Evolutionary conservation across 1,140 invertebrate genomes (phyloP).

Genomic region (Drosophila rhopaloa): DNA sequence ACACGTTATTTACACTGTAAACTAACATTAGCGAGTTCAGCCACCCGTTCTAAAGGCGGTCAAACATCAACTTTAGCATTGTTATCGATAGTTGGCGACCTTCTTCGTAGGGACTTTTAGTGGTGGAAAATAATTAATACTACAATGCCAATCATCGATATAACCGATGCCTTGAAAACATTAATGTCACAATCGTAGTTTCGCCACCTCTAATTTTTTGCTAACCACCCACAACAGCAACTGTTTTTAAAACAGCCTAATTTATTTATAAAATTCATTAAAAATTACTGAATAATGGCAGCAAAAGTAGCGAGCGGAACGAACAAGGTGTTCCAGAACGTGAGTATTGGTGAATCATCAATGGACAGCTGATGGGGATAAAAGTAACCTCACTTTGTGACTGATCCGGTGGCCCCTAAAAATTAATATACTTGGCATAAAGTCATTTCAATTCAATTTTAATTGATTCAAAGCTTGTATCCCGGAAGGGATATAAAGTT

Average conservation of each 20-base stretch:
- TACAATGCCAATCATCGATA: too few relatives aligned
- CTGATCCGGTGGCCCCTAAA: slow-evolving; percentile 18
- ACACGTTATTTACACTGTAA: too few relatives aligned
- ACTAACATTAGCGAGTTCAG: too few relatives aligned
- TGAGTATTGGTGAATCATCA: slow-evolving; percentile 43
- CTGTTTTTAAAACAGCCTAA: slow-evolving; percentile 60
- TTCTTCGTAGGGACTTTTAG: too few relatives aligned
- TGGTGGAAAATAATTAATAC: too few relatives aligned
- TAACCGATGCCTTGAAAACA: too few relatives aligned
- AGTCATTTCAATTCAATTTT: neutral
- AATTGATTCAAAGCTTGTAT: neutral
- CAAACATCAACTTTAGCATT: too few relatives aligned
- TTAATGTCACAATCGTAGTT: too few relatives aligned
- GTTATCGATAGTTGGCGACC: too few relatives aligned
- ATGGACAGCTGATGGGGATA: neutral
- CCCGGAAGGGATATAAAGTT: neutral
- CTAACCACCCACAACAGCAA: slow-evolving; percentile 36
- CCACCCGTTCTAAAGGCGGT: too few relatives aligned
- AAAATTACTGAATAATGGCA: slow-evolving; percentile 60
- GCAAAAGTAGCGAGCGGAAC: slow-evolving; percentile 71
- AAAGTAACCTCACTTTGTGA: slow-evolving; percentile 75
- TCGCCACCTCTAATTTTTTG: neutral
- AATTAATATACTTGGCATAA: neutral
- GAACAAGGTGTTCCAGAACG: slow-evolving; percentile 80
- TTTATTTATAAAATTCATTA: slow-evolving; percentile 46